Evolutionary conservation across 2,888 invertebrate genomes (phyloP).

Genomic region (Heliothis peltigera): DNA sequence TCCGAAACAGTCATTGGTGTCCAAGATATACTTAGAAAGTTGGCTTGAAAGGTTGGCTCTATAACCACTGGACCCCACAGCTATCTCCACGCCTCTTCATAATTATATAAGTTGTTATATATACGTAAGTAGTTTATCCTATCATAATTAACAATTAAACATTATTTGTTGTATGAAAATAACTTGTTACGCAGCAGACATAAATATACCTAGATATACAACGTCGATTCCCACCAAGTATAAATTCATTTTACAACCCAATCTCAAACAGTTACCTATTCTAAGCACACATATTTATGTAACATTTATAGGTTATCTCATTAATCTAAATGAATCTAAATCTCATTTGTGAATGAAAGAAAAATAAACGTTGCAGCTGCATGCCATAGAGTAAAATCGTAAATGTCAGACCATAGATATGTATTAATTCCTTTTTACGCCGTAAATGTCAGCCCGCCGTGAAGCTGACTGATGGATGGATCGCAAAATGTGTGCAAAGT

Average conservation of each 20-base stretch:
- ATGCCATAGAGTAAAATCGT: conserved; percentile 13
- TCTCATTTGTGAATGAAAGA: conserved; percentile 23
- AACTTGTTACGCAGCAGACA: neutral
- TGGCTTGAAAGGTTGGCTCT: no score
- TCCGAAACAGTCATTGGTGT: no score
- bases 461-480: no score
- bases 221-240: neutral
- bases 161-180: no score
- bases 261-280: conserved; percentile 18
- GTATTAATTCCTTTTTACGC: conserved; percentile 16
- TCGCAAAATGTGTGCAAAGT: no score
- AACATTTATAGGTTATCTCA: conserved; percentile 26
- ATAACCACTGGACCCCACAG: no score
- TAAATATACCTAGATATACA: neutral
- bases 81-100: no score
- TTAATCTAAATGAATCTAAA: conserved; percentile 40
- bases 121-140: no score
- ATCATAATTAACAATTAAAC: no score
- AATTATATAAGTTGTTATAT: no score
- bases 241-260: conserved; percentile 37
- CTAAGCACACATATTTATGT: conserved; percentile 9
- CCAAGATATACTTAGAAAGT: no score
- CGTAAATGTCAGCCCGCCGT: no score
- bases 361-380: conserved; percentile 14
- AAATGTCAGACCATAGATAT: conserved; percentile 22